phyloP scores from a whole-genome alignment of 2,888 invertebrate genomes.

The Callinectes sapidus region DNA sequence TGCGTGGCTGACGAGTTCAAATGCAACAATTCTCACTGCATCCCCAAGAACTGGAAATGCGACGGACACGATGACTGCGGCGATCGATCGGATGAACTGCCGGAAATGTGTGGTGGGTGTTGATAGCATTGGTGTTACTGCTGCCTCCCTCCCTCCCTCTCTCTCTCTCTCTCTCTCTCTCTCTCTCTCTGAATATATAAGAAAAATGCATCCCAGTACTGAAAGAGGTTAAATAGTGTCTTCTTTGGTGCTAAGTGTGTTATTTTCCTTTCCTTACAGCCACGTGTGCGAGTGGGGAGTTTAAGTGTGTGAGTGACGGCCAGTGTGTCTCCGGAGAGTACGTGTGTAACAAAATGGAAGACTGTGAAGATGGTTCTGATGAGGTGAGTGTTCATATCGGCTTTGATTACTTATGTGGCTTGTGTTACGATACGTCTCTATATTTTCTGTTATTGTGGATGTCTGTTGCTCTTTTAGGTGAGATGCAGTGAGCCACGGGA shows the following conservation, averaged over 20 bases:
- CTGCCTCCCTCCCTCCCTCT: too few relatives aligned
- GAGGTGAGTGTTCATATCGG: conserved; percentile 42
- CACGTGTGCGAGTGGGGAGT: conserved; percentile 49
- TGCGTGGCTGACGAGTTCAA: conserved; percentile 44
- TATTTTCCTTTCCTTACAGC: conserved; percentile 33
- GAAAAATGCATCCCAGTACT: too few relatives aligned
- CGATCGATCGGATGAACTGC: conserved; percentile 43
- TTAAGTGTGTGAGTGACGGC: conserved; percentile 58
- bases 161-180: too few relatives aligned
- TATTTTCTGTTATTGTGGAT: too few relatives aligned
- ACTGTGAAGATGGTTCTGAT: conserved; percentile 75
- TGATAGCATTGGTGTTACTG: too few relatives aligned
- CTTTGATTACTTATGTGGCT: too few relatives aligned
- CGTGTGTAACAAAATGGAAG: conserved; percentile 73
- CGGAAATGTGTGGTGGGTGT: neutral
- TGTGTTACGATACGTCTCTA: too few relatives aligned
- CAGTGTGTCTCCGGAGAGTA: conserved; percentile 66
- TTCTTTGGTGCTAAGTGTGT: neutral
- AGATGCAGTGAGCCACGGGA: too few relatives aligned
- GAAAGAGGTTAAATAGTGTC: too few relatives aligned
- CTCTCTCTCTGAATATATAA: too few relatives aligned
- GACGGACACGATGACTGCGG: conserved; percentile 59
- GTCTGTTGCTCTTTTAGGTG: too few relatives aligned
- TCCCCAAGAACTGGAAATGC: conserved; percentile 55
- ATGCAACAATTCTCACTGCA: conserved; percentile 53